phyloP scores from a whole-genome alignment of 2,797 vertebrate species.

The Prunella strophiata region DNA sequence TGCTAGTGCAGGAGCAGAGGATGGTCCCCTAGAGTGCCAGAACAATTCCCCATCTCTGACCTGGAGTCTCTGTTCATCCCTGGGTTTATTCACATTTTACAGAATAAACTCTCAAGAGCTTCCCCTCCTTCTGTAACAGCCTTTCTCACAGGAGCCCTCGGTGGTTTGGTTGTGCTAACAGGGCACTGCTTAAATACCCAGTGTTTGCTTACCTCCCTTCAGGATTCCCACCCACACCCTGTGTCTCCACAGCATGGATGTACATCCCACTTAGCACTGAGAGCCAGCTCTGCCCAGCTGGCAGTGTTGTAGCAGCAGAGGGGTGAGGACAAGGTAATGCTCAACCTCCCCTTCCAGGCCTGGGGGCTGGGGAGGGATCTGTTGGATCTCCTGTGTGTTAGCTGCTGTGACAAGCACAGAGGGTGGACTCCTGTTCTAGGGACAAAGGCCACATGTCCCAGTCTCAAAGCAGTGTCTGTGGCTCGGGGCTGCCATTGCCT shows the following conservation, averaged over 20 bases:
- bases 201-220: neutral
- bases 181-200: neutral
- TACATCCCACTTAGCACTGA: rapidly evolving
- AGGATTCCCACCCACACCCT: neutral
- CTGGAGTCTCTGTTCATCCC: neutral
- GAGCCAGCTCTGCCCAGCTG: neutral
- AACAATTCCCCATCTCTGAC: neutral
- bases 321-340: neutral
- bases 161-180: neutral
- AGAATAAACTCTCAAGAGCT: neutral
- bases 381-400: neutral
- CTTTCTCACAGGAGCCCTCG: neutral
- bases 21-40: rapidly evolving
- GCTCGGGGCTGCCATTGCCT: neutral
- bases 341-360: neutral
- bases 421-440: neutral
- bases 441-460: neutral
- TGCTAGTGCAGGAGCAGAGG: neutral
- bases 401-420: neutral
- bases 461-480: neutral
- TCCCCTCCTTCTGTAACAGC: neutral
- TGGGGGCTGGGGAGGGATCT: neutral
- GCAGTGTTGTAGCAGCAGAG: neutral
- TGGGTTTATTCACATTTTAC: neutral
- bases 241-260: neutral